phyloP scores from a whole-genome alignment of 2,888 invertebrate species.

The Pterobdella sp. region DNA sequence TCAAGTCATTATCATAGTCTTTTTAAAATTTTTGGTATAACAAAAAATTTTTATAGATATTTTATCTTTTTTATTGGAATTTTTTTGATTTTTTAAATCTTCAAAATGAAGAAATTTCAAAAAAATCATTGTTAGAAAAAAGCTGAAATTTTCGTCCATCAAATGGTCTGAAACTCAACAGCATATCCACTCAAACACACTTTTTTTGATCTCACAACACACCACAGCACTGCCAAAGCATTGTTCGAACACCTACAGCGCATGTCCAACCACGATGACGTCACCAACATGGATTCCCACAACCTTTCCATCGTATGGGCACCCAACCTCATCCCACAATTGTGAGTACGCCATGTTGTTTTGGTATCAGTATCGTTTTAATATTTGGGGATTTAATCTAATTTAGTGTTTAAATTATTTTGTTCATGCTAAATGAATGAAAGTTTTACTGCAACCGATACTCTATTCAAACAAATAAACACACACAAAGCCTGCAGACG shows the following conservation, averaged over 20 bases:
- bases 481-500: neutral
- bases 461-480: neutral
- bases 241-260: constrained; percentile 82
- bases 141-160: too few relatives aligned
- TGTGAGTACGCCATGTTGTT: constrained; percentile 1
- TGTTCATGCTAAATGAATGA: neutral
- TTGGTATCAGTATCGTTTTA: neutral
- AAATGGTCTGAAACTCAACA: neutral
- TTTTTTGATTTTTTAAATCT: too few relatives aligned
- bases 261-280: constrained; percentile 73
- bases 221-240: constrained; percentile 76
- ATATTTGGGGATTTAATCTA: neutral
- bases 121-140: too few relatives aligned
- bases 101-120: too few relatives aligned
- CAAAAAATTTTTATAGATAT: too few relatives aligned
- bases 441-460: too few relatives aligned
- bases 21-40: too few relatives aligned
- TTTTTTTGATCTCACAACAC: neutral
- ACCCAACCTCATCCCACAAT: constrained; percentile 57
- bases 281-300: constrained; percentile 92
- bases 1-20: too few relatives aligned
- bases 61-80: too few relatives aligned
- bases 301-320: constrained; percentile 95
- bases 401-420: neutral
- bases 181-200: neutral